phyloP scores from a whole-genome alignment of 2,113 vertebrate species.

The Hemibagrus wyckioides region DNA sequence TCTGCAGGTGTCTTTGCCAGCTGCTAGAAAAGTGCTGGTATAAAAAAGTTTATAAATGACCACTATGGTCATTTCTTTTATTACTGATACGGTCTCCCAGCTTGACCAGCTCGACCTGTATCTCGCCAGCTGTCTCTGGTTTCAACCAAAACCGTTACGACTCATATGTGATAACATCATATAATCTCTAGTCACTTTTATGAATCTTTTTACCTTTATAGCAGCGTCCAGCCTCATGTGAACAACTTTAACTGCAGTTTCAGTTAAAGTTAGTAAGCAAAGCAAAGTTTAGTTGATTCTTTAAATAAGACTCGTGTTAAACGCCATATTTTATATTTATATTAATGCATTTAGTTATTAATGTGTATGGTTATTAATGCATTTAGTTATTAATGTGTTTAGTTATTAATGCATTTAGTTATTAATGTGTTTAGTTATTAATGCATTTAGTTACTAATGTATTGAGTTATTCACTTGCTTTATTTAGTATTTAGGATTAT shows the following conservation, averaged over 20 bases:
- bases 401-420: neutral
- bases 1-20: neutral
- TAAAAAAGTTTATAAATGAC: neutral
- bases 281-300: neutral
- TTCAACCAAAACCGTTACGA: neutral
- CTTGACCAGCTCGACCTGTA: neutral
- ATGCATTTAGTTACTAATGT: too few species aligned
- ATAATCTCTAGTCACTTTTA: neutral
- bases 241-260: neutral
- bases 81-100: neutral
- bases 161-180: neutral
- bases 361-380: too few species aligned
- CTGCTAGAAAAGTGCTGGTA: neutral
- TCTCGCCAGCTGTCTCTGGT: neutral
- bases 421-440: too few species aligned
- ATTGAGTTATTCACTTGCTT: neutral
- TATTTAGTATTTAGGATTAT: neutral
- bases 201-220: neutral
- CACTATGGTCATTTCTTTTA: neutral
- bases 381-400: too few species aligned
- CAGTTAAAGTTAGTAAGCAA: too few species aligned
- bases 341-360: neutral
- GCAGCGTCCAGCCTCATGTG: neutral
- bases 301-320: neutral
- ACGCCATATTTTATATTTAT: neutral